A percentile compares a stretch with the other conserved stretches of the same genome.
These are phyloP conservation scores for Drosophila baimaii DNA, from an alignment of 1,140 invertebrate genomes.

Conservation along the genomic window DNA sequence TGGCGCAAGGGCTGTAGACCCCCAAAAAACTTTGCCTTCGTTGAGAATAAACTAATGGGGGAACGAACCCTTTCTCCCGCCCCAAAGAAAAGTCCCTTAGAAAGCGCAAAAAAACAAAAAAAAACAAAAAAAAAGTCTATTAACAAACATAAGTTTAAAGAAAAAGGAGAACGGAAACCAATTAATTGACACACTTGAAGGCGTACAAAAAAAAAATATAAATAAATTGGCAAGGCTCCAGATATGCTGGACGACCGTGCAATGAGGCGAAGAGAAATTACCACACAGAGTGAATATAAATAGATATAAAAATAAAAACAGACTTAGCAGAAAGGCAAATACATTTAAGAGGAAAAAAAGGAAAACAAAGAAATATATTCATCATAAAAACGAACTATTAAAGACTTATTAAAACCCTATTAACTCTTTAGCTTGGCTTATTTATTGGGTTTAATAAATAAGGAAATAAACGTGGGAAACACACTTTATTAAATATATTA, in stretches of 20 bases:
- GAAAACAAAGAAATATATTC: too few relatives aligned
- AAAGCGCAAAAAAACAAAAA: too few relatives aligned
- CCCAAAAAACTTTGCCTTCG: conserved; percentile 28
- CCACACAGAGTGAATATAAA: not conserved
- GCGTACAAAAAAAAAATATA: not conserved
- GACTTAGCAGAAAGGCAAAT: too few relatives aligned
- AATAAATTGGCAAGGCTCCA: not conserved
- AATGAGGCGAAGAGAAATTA: not conserved
- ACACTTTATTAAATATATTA: not conserved
- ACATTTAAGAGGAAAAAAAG: too few relatives aligned
- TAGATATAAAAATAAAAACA: not conserved
- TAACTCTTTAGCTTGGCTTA: too few relatives aligned
- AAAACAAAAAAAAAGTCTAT: too few relatives aligned
- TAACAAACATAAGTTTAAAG: too few relatives aligned
- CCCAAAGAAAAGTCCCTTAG: too few relatives aligned
- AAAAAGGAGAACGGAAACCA: not conserved
- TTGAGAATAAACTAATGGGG: conserved; percentile 20
- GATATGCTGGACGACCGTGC: not conserved
- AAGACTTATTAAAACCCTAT: too few relatives aligned
- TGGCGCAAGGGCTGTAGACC: conserved; percentile 40
- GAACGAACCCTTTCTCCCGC: not conserved
- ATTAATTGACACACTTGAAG: conserved; percentile 9
- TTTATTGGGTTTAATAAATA: too few relatives aligned
- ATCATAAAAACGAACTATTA: not conserved
- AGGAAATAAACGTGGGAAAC: too few relatives aligned